Evolutionary conservation across 1,140 invertebrate genomes (phyloP).

Genomic region (Atta cephalotes): DNA sequence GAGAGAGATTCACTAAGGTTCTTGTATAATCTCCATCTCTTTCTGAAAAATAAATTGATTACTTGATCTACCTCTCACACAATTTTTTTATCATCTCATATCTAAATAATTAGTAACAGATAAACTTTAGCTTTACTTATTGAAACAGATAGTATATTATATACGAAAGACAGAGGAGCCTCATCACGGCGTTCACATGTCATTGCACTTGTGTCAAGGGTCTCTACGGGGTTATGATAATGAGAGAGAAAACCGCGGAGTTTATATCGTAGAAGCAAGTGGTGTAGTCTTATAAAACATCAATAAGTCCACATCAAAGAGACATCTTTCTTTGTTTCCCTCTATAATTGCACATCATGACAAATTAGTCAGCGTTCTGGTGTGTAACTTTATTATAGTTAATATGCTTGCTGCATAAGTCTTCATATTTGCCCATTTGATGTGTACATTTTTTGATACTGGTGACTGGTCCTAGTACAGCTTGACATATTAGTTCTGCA

Average conservation of each 20-base stretch:
- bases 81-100: background rate
- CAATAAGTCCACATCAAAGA: slow-evolving; percentile 5
- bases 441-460: background rate
- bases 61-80: background rate
- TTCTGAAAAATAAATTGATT: background rate
- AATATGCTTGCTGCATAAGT: slow-evolving; percentile 6
- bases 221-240: slow-evolving; percentile 21
- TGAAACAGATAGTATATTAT: slow-evolving; percentile 23
- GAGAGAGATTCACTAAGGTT: background rate
- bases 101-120: slow-evolving; percentile 16
- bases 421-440: background rate
- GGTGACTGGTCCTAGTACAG: slow-evolving; percentile 30
- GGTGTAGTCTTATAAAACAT: slow-evolving; percentile 53
- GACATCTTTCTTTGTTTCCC: background rate
- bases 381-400: slow-evolving; percentile 10
- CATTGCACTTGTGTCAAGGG: slow-evolving; percentile 55
- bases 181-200: slow-evolving; percentile 61
- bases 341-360: background rate
- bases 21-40: background rate
- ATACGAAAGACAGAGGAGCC: slow-evolving; percentile 8
- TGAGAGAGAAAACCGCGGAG: slow-evolving; percentile 33
- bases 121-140: slow-evolving; percentile 4
- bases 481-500: slow-evolving; percentile 27
- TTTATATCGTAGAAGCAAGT: slow-evolving; percentile 17
- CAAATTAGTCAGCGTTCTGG: slow-evolving; percentile 13